A percentile compares a stretch with the other conserved stretches of the same genome.
Conservation (phyloP, 2,888 invertebrate species). For the Spodoptera exigua region DNA sequence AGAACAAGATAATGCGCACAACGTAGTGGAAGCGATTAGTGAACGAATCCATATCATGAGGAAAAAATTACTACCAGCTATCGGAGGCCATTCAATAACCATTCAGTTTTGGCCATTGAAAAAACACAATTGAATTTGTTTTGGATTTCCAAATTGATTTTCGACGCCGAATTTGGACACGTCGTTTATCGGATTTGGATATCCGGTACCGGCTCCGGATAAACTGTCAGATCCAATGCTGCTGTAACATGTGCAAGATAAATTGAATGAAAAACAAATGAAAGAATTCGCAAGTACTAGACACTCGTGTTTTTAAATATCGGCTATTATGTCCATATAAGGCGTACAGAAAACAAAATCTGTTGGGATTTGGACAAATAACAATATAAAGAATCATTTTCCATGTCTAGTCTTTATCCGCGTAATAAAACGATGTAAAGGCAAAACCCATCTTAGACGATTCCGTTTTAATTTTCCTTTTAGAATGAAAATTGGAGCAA, state of each 20-base stretch:
- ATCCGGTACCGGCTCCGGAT: constrained; percentile 18
- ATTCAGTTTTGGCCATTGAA: constrained; percentile 15
- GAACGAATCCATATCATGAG: constrained; percentile 31
- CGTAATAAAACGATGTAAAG: too few species aligned
- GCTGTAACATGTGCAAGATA: constrained; percentile 20
- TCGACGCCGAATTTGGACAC: constrained; percentile 34
- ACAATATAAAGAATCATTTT: too few species aligned
- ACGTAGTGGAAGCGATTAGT: constrained; percentile 38
- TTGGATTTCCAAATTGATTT: constrained; percentile 19
- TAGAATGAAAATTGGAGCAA: too few species aligned
- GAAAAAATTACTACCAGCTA: constrained; percentile 32
- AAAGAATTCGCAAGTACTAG: not conserved
- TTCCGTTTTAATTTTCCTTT: too few species aligned
- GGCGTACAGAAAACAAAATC: not conserved
- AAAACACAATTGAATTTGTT: constrained; percentile 33
- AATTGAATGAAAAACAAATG: constrained; percentile 17
- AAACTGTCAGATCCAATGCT: constrained; percentile 9
- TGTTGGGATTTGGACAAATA: too few species aligned
- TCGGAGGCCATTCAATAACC: constrained; percentile 27
- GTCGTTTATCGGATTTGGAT: constrained; percentile 43
- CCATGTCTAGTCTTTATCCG: too few species aligned
- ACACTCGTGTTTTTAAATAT: not conserved
- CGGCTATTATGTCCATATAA: not conserved
- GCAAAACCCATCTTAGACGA: too few species aligned
- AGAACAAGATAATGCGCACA: constrained; percentile 35